Percentiles rank a stretch among this genome's conserved stretches.
phyloP scores from a whole-genome alignment of 2,113 vertebrate species.

The Morone saxatilis region DNA sequence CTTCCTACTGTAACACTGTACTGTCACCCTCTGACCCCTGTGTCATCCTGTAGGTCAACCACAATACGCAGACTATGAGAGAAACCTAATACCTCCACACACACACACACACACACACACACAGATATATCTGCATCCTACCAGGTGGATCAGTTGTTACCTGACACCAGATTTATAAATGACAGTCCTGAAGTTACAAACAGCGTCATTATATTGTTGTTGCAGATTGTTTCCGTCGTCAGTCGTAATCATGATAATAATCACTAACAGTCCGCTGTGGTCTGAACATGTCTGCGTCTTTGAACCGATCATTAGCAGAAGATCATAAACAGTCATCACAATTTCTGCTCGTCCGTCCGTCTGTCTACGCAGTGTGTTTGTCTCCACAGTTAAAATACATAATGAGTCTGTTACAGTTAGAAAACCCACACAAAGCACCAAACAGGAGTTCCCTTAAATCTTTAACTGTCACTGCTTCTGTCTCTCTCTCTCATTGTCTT shows the following conservation, averaged over 20 bases:
- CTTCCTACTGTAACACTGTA: background rate
- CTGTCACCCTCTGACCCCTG: background rate
- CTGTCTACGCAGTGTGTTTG: background rate
- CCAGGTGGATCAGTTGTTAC: background rate
- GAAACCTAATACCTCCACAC: background rate
- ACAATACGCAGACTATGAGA: background rate
- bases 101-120: background rate
- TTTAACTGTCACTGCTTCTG: background rate
- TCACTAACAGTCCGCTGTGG: background rate
- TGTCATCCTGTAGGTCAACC: background rate
- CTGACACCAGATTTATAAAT: background rate
- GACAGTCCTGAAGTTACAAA: no score
- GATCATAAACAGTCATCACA: constrained; percentile 31
- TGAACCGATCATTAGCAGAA: background rate
- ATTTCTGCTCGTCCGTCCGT: background rate
- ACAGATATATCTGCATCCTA: no score
- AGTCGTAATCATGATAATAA: background rate
- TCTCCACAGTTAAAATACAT: background rate
- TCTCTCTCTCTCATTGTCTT: background rate
- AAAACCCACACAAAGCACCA: background rate
- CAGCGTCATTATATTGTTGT: background rate
- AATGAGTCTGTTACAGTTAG: background rate
- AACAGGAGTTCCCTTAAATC: background rate
- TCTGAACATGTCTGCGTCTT: background rate
- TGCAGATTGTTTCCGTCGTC: background rate